phyloP scores from a whole-genome alignment of 2,113 vertebrate species.

The Eidolon helvum region DNA sequence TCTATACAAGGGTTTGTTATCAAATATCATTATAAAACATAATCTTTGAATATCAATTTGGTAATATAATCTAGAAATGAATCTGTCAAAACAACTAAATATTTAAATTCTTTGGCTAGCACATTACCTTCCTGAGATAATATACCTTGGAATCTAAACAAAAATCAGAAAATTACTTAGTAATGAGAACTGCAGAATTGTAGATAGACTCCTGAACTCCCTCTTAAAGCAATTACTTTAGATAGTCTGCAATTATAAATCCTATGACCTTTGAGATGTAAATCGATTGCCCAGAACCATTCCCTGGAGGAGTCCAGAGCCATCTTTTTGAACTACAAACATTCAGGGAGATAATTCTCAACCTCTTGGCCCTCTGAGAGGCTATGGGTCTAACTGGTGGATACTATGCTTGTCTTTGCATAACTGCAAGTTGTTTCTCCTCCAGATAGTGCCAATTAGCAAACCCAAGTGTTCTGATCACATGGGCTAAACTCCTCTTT shows the following conservation, averaged over 20 bases:
- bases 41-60: neutral
- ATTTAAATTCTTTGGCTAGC: neutral
- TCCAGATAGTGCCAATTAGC: neutral
- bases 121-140: neutral
- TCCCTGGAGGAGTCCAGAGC: neutral
- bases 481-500: fast-evolving
- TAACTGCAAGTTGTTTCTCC: neutral
- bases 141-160: neutral
- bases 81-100: neutral
- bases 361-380: neutral
- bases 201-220: neutral
- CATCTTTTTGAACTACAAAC: neutral
- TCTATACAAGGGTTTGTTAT: neutral
- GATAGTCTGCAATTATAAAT: neutral
- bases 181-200: neutral
- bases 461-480: neutral
- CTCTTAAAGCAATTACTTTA: neutral
- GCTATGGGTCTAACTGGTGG: neutral
- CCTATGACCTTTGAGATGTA: neutral
- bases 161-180: neutral
- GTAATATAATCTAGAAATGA: neutral
- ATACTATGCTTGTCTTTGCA: neutral
- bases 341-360: neutral
- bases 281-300: neutral
- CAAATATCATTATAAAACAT: neutral